Evolutionary conservation across 2,797 vertebrate species (phyloP), one percentile per base, ranked within the genome.

Genomic region (Micropoecilia bifurca): DNA sequence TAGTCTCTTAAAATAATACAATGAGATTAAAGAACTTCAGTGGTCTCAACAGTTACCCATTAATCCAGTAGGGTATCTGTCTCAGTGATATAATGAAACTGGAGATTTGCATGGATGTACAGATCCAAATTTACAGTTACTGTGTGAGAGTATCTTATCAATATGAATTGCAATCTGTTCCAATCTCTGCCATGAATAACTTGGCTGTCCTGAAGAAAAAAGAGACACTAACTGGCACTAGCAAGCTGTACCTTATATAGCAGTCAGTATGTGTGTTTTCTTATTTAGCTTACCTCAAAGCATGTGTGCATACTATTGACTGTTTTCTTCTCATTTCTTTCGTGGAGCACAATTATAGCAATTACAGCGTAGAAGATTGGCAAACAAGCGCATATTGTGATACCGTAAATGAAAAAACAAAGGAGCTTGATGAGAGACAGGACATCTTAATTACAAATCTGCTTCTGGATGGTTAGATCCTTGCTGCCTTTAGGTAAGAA

Each of bases 401-500:
- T 87, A 78, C 84, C 61, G 85, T 87, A 88, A 92, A 90, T 87
- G 80, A 80, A 80, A 91, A 91, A 92, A 92, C 90, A 94, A 93
- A 92, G 91, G 86, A 30, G 46, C 81, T 87, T 91, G 92, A 94
- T 93, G 92, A 93, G 89, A 93, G 85, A 88, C 83, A 72, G 86
- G 74, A 89, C 89, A 95, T 94, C 93, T 93, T 95, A 95, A 95
- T 95, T 94, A 91, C 91, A 93, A 93, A 95, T 94, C 92, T 94
- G 85, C 88, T 87, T 71, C 80, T 82, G 78, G 84, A 88, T 82
- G 74, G 91, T 88, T 81, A 89, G 90, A 88, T 91, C 85, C 81
- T 43, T 79, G 87, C 84, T 85, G 88, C 89, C 91, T 85, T 53
- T 71, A 83, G 83, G 87, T 90, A 80, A 85, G 80, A 85, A 90